Evolutionary conservation across 2,797 vertebrate species (phyloP).

Genomic region (Pygocentrus nattereri): DNA sequence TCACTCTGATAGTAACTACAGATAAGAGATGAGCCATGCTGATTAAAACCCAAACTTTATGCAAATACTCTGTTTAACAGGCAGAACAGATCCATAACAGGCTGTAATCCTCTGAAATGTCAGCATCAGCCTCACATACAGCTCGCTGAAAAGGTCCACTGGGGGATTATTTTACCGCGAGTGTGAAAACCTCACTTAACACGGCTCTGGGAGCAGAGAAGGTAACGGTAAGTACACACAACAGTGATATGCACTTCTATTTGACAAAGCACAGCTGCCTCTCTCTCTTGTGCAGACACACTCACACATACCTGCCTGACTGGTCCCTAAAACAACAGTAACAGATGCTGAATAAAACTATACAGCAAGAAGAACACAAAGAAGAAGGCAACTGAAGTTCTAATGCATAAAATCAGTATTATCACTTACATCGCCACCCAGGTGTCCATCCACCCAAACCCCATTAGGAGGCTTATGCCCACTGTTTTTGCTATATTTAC

Average conservation of each 20-base stretch:
- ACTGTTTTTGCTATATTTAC: no score
- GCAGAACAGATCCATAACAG: neutral
- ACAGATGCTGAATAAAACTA: neutral
- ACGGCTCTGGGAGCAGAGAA: neutral
- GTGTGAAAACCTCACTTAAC: constrained; percentile 11
- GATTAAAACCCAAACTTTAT: neutral
- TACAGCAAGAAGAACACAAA: neutral
- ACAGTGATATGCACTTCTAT: neutral
- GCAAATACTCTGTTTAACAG: constrained; percentile 1
- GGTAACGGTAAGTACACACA: neutral
- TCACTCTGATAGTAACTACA: constrained; percentile 7
- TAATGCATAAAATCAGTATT: no score
- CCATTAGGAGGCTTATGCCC: no score
- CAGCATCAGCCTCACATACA: neutral
- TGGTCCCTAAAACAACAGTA: neutral
- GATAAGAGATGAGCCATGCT: constrained; percentile 21
- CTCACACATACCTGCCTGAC: neutral
- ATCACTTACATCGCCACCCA: neutral
- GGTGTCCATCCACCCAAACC: no score
- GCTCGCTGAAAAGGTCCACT: neutral
- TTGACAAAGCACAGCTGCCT: neutral
- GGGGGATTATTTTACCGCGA: neutral
- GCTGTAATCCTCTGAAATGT: constrained; percentile 15
- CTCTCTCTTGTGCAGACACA: neutral
- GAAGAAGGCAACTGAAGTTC: neutral